Conservation (phyloP, 1,140 invertebrate species). For the Neotoxoptera formosana region DNA sequence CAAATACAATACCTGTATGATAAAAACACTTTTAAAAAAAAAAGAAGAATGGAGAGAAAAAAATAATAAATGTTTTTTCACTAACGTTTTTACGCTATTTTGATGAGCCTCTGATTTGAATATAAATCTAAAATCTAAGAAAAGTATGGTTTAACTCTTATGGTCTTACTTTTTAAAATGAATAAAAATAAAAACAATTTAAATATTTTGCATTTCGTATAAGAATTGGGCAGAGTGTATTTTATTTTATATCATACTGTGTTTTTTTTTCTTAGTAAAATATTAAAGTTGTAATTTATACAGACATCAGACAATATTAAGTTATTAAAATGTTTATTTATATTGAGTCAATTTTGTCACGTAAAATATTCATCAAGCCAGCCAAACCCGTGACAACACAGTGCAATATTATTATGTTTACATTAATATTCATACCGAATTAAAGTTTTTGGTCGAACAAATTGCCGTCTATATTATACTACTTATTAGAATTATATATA, state of each 20-base stretch:
- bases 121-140: background rate
- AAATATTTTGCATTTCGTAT: background rate
- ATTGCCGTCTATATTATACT: background rate
- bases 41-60: background rate
- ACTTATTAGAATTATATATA: background rate
- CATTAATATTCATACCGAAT: constrained; percentile 6
- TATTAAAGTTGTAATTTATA: constrained; percentile 12
- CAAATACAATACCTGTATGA: background rate
- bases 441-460: background rate
- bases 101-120: background rate
- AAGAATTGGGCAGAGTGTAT: background rate
- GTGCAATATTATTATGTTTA: background rate
- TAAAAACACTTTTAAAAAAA: background rate
- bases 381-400: background rate
- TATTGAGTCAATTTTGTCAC: background rate
- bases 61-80: background rate
- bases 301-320: background rate
- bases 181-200: background rate
- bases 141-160: background rate
- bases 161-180: background rate
- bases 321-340: background rate
- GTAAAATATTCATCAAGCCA: background rate
- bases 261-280: background rate
- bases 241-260: background rate
- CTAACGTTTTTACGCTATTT: background rate